These are phyloP conservation scores for Taxidea taxus DNA, from an alignment of 2,113 vertebrate genomes.

Conservation along the genomic window DNA sequence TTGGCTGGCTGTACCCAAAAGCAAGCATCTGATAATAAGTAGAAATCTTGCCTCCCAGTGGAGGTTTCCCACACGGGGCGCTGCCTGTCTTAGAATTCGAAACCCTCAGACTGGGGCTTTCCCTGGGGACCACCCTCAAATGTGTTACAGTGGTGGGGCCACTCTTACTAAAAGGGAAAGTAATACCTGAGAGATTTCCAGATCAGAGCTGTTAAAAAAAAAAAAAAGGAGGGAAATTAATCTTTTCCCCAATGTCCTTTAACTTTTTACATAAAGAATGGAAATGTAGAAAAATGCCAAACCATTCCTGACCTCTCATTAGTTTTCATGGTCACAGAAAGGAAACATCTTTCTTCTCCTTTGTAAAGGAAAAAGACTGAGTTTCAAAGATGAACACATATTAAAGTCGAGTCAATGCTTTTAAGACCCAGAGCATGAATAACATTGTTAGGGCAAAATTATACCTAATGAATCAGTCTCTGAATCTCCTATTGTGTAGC, in stretches of 20 bases:
- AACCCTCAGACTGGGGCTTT: fast-evolving
- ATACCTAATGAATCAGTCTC: neutral
- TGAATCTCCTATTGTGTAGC: neutral
- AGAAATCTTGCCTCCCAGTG: neutral
- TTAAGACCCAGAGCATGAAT: neutral
- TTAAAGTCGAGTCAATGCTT: neutral
- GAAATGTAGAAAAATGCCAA: neutral
- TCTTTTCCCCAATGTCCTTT: neutral
- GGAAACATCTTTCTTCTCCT: neutral
- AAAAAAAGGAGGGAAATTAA: neutral
- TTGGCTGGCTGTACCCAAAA: neutral
- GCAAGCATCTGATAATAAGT: too few relatives aligned
- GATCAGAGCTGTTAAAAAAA: neutral
- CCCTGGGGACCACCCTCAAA: neutral
- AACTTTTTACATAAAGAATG: neutral
- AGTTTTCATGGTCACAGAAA: neutral
- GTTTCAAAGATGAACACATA: neutral
- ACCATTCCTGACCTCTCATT: neutral
- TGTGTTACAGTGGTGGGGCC: neutral
- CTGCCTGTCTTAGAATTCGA: fast-evolving
- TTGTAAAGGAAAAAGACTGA: neutral
- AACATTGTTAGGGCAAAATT: neutral
- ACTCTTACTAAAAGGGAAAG: neutral
- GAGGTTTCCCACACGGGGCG: fast-evolving
- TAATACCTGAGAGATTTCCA: neutral